A percentile compares a stretch with the other conserved stretches of the same genome.
These are phyloP conservation scores for Hypanus sabinus DNA, from an alignment of 2,113 vertebrate species.

Conservation along the genomic window DNA sequence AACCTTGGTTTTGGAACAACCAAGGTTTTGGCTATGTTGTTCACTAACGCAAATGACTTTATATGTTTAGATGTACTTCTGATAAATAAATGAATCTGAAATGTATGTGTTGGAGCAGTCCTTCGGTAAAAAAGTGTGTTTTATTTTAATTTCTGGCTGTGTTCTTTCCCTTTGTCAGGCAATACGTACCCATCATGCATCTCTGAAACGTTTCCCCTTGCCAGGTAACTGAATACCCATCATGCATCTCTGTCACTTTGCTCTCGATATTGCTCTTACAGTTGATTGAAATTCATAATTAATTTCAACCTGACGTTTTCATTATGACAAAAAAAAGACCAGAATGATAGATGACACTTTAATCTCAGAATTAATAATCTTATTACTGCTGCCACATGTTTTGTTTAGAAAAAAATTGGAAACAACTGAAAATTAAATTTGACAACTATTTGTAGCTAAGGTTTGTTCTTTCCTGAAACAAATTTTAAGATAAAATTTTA, in stretches of 20 bases:
- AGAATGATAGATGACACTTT: not conserved
- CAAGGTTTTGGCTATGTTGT: no score
- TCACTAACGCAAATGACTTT: no score
- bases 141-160: not conserved
- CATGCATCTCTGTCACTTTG: not conserved
- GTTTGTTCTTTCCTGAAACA: not conserved
- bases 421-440: not conserved
- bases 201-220: no score
- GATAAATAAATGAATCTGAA: no score
- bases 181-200: no score
- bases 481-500: not conserved
- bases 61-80: no score
- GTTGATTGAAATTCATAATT: slow-evolving; percentile 8
- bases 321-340: not conserved
- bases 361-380: not conserved
- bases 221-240: not conserved
- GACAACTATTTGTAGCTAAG: not conserved
- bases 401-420: not conserved
- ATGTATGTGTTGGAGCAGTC: not conserved
- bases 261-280: not conserved
- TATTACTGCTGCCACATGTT: not conserved
- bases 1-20: no score
- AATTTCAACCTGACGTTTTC: slow-evolving; percentile 1
- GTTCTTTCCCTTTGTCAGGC: not conserved
- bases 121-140: not conserved